Conservation (phyloP, 2,113 vertebrate species). For the Vulpes ferrilata region DNA sequence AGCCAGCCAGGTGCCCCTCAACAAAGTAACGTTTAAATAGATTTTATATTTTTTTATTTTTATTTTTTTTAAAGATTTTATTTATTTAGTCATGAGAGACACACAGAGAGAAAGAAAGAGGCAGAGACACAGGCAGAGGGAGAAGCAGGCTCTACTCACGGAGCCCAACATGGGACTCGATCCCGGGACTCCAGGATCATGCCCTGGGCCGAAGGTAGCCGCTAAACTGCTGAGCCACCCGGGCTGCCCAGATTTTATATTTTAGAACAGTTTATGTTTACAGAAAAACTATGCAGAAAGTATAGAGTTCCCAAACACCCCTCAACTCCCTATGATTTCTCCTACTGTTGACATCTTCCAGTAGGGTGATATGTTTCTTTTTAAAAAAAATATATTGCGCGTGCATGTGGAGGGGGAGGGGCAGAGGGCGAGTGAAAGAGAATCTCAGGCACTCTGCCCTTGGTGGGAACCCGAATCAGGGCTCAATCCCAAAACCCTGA, state of each 20-base stretch:
- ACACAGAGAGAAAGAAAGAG: too few species aligned
- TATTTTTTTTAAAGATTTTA: too few species aligned
- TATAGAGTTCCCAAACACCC: not conserved
- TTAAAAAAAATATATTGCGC: not conserved
- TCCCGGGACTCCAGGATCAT: too few species aligned
- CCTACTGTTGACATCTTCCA: not conserved
- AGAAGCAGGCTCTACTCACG: too few species aligned
- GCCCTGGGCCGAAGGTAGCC: too few species aligned
- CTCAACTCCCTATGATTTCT: too few species aligned
- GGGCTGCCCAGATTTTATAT: not conserved
- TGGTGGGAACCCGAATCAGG: not conserved
- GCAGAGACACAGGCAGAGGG: too few species aligned
- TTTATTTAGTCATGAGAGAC: too few species aligned
- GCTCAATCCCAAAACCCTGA: not conserved
- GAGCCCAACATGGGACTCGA: too few species aligned
- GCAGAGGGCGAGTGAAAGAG: not conserved
- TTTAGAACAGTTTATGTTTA: not conserved
- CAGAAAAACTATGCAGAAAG: not conserved
- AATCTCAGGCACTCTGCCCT: not conserved
- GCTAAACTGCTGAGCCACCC: too few species aligned
- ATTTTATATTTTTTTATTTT: not conserved
- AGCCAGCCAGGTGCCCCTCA: not conserved
- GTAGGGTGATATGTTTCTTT: not conserved
- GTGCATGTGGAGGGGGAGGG: not conserved
- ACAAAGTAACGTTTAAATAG: not conserved